Evolutionary conservation across 2,888 invertebrate genomes (phyloP).

Genomic region (Drosophila histrio): DNA sequence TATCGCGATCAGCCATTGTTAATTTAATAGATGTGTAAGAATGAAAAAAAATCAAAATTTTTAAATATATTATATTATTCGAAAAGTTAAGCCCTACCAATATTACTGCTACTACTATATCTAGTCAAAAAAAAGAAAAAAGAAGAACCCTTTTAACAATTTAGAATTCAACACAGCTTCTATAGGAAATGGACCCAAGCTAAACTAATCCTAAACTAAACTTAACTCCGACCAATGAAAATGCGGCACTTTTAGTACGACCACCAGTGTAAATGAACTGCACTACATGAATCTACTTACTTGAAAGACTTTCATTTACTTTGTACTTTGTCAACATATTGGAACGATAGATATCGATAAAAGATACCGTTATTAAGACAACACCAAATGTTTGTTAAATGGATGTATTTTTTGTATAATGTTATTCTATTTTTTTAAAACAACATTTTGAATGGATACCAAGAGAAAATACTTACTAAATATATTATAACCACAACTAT

Average conservation of each 20-base stretch:
- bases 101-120: conserved; percentile 6
- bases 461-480: conserved; percentile 23
- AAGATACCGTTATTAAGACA: conserved; percentile 42
- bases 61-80: conserved; percentile 27
- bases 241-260: conserved; percentile 73
- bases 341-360: conserved; percentile 39
- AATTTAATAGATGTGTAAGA: conserved; percentile 77
- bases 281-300: conserved; percentile 64
- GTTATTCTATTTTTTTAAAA: conserved; percentile 72
- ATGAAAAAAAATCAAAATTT: conserved; percentile 44
- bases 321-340: conserved; percentile 47
- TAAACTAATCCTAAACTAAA: conserved; percentile 31
- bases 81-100: conserved; percentile 22
- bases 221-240: conserved; percentile 73
- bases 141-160: neutral
- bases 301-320: conserved; percentile 74
- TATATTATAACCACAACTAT: conserved; percentile 38
- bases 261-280: conserved; percentile 70
- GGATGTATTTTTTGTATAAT: conserved; percentile 75
- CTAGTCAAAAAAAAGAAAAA: conserved; percentile 10
- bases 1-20: conserved; percentile 67
- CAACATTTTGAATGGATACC: conserved; percentile 43
- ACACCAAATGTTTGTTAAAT: conserved; percentile 66
- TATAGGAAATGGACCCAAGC: conserved; percentile 18
- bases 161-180: conserved; percentile 26